Percentiles rank a stretch among this genome's conserved stretches.
phyloP scores from a whole-genome alignment of 2,888 invertebrate genomes.

The Odontothrips loti region DNA sequence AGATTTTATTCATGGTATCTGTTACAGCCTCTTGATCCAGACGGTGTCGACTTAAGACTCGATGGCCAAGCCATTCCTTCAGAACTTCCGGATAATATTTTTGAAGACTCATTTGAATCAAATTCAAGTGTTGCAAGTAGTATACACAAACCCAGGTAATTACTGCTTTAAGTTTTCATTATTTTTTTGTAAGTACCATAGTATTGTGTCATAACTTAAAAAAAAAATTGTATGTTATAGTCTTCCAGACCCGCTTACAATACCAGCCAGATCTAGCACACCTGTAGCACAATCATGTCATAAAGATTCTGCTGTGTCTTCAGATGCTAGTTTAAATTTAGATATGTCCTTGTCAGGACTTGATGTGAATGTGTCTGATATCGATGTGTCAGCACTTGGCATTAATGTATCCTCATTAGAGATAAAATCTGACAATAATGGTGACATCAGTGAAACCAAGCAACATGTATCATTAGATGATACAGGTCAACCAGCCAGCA shows the following conservation, averaged over 20 bases:
- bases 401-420: background rate
- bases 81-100: background rate
- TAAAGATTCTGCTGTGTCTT: background rate
- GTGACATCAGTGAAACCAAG: background rate
- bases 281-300: background rate
- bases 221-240: background rate
- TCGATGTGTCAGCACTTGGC: slow-evolving; percentile 12
- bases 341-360: background rate
- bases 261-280: background rate
- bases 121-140: background rate
- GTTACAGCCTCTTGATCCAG: slow-evolving; percentile 32
- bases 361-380: slow-evolving; percentile 6
- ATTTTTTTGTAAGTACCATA: background rate
- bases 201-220: background rate
- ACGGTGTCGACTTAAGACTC: slow-evolving; percentile 41
- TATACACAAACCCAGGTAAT: slow-evolving; percentile 10
- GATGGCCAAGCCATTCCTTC: slow-evolving; percentile 38
- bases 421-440: background rate
- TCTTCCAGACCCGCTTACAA: background rate
- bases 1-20: no score
- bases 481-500: background rate
- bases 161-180: background rate
- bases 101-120: slow-evolving; percentile 18
- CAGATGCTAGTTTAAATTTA: background rate
- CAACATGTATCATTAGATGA: background rate